Conservation (phyloP, 2,888 invertebrate genomes). For the Netelia fuscicornis region DNA sequence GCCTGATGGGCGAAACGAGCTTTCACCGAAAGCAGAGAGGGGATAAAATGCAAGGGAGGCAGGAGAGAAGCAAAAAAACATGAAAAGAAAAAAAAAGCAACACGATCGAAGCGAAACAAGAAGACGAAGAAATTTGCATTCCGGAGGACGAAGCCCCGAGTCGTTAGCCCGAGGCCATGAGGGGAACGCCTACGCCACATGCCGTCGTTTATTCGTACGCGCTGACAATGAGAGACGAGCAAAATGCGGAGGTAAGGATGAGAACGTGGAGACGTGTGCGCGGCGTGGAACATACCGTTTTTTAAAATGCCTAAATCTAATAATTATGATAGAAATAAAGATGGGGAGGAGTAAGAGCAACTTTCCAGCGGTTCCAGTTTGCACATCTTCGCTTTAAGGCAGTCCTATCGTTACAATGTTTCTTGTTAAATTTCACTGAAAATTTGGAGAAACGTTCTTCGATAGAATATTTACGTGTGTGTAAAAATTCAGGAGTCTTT, state of each 20-base stretch:
- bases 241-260: not conserved
- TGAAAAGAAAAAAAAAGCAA: conserved; percentile 37
- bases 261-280: conserved; percentile 1
- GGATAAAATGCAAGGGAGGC: conserved; percentile 19
- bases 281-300: not conserved
- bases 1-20: not conserved
- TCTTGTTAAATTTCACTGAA: too few species aligned
- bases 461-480: too few species aligned
- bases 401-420: too few species aligned
- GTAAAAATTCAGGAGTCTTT: too few species aligned
- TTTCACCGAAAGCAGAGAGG: not conserved
- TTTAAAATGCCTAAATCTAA: too few species aligned
- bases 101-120: conserved; percentile 57
- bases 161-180: conserved; percentile 62
- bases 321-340: not conserved
- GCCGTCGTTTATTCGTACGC: conserved; percentile 41
- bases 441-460: too few species aligned
- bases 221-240: conserved; percentile 19
- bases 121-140: conserved; percentile 68
- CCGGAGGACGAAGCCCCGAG: conserved; percentile 55
- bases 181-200: conserved; percentile 32
- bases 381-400: too few species aligned
- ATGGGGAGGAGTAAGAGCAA: not conserved
- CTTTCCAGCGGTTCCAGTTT: not conserved
- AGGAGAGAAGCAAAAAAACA: conserved; percentile 14